These are phyloP conservation scores for Bothrops jararaca DNA, from an alignment of 2,113 vertebrate genomes.

Conservation along the genomic window DNA sequence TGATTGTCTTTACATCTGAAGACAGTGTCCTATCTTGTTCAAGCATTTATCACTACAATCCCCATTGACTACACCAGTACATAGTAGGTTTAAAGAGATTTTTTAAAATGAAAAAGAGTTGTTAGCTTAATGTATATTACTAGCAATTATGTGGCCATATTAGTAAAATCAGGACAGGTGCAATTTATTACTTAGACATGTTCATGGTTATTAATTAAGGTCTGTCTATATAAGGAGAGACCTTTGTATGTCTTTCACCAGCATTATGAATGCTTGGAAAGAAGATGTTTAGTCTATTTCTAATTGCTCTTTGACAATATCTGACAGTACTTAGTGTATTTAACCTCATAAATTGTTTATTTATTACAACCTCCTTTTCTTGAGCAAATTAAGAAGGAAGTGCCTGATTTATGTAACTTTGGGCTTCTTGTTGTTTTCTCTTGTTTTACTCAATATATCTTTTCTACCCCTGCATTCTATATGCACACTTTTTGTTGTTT, in stretches of 20 bases:
- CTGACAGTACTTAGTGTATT: not conserved
- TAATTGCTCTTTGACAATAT: not conserved
- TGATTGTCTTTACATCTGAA: slow-evolving; percentile 23
- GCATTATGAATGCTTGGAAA: not conserved
- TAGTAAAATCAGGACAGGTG: not conserved
- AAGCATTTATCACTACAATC: slow-evolving; percentile 5
- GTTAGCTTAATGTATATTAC: slow-evolving; percentile 15
- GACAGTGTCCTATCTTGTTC: slow-evolving; percentile 28
- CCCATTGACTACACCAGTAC: not conserved
- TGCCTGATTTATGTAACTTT: not conserved
- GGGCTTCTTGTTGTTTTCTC: not conserved
- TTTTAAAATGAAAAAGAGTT: not conserved
- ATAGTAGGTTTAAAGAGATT: not conserved
- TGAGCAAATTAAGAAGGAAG: not conserved
- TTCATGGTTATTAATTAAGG: not conserved
- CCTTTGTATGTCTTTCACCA: not conserved
- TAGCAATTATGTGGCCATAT: not conserved
- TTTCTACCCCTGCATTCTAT: not conserved
- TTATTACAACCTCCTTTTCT: not conserved
- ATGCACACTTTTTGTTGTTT: not conserved
- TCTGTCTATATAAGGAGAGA: not conserved
- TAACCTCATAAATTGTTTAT: not conserved
- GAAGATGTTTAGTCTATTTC: not conserved
- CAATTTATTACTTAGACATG: not conserved
- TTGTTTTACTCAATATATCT: not conserved